Evolutionary conservation across 30 jellyfish, hydroid and myxozoan genomes (phyloP).

Genomic region (Haliclystus octoradiatus): DNA sequence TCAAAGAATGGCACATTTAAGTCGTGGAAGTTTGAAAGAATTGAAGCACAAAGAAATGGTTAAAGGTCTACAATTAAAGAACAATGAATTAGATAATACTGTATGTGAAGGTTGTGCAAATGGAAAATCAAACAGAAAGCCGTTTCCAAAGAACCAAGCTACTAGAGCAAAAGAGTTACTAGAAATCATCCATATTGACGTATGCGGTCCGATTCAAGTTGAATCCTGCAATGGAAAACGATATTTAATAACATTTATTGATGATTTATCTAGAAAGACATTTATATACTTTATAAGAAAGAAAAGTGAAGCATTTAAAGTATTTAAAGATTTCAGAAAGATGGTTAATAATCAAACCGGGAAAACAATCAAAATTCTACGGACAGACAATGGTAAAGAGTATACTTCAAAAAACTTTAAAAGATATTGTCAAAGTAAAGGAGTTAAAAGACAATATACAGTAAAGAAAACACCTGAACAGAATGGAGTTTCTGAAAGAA

Average conservation of each 20-base stretch:
- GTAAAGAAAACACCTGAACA: not conserved
- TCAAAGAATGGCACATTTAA: not conserved
- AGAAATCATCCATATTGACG: not conserved
- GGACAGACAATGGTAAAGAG: slow-evolving; percentile 1
- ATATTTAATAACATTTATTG: not conserved
- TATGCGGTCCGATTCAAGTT: not conserved
- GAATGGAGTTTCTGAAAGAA: not conserved
- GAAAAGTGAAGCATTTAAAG: not conserved
- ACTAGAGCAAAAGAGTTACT: not conserved
- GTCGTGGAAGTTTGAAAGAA: not conserved
- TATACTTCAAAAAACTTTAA: not conserved
- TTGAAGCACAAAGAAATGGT: not conserved
- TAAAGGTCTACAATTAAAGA: not conserved
- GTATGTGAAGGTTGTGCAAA: not conserved
- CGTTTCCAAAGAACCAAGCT: not conserved
- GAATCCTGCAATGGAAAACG: not conserved
- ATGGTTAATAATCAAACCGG: not conserved
- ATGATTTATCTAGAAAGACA: not conserved
- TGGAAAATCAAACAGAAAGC: not conserved
- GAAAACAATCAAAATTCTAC: not conserved
- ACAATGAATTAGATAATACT: not conserved
- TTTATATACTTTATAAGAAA: not conserved
- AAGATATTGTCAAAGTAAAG: not conserved
- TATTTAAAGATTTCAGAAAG: not conserved
- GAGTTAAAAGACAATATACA: not conserved